phyloP scores from a whole-genome alignment of 2,888 invertebrate genomes.

The Acrobasis suavella region DNA sequence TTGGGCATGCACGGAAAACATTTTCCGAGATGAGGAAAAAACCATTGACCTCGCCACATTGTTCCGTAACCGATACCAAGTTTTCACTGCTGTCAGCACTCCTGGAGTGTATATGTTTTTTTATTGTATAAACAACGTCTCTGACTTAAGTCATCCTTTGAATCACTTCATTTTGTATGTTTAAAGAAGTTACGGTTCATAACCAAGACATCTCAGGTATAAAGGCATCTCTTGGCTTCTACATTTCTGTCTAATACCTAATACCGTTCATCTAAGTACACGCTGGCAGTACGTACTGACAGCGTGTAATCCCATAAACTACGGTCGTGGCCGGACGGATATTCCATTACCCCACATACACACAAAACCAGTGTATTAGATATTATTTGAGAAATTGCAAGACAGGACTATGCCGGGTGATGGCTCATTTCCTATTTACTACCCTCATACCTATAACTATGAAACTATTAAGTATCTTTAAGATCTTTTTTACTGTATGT shows the following conservation, averaged over 20 bases:
- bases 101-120: no score
- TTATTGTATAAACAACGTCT: no score
- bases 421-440: background rate
- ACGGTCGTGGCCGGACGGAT: conserved; percentile 36
- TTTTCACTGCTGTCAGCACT: no score
- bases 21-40: no score
- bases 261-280: conserved; percentile 37
- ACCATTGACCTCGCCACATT: no score
- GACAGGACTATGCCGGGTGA: background rate
- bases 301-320: conserved; percentile 44
- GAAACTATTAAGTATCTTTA: no score
- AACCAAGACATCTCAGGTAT: background rate
- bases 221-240: conserved; percentile 16
- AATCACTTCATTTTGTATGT: no score
- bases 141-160: no score
- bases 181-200: background rate
- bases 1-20: no score
- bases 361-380: background rate
- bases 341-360: conserved; percentile 37
- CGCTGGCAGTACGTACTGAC: conserved; percentile 33
- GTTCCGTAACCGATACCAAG: no score
- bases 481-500: no score
- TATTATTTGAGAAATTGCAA: conserved; percentile 24
- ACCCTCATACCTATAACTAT: background rate
- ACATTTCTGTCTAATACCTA: conserved; percentile 34